Evolutionary conservation across 1,140 invertebrate genomes (phyloP).

Genomic region (Copidosoma floridanum): DNA sequence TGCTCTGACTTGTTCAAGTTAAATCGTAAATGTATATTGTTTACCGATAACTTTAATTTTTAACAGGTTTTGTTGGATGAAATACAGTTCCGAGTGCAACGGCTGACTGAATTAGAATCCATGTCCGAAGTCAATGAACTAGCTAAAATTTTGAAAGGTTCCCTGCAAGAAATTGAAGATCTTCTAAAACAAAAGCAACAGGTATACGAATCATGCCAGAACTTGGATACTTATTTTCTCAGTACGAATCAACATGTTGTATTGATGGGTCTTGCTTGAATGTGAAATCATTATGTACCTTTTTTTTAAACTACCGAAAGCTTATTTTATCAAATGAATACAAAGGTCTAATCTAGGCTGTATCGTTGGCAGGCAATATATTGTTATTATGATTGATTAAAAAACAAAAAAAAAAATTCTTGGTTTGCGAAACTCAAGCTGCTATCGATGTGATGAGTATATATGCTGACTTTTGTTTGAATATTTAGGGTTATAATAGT

Average conservation of each 20-base stretch:
- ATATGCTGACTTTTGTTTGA: too few relatives aligned
- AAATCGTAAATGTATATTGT: too few relatives aligned
- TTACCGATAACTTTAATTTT: neutral
- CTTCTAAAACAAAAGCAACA: conserved; percentile 48
- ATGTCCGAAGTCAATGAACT: conserved; percentile 46
- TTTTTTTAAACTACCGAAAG: conserved; percentile 5
- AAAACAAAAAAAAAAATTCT: too few relatives aligned
- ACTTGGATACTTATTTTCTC: conserved; percentile 46
- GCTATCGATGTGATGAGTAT: too few relatives aligned
- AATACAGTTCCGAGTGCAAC: conserved; percentile 40
- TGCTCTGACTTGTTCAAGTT: too few relatives aligned
- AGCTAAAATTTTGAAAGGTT: conserved; percentile 44
- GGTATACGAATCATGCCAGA: conserved; percentile 51
- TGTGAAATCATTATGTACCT: conserved; percentile 22
- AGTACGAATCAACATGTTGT: conserved; percentile 38
- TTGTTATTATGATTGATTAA: too few relatives aligned
- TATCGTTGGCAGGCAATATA: conserved; percentile 26
- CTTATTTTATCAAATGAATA: conserved; percentile 25
- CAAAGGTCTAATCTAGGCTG: conserved; percentile 19
- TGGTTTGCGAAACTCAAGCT: too few relatives aligned
- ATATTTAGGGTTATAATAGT: too few relatives aligned
- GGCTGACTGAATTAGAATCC: conserved; percentile 44
- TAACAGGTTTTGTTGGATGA: conserved; percentile 47
- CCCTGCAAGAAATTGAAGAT: conserved; percentile 41
- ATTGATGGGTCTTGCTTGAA: conserved; percentile 47